Evolutionary conservation across 1,140 invertebrate species (phyloP).

Genomic region (Whitmania pigra): DNA sequence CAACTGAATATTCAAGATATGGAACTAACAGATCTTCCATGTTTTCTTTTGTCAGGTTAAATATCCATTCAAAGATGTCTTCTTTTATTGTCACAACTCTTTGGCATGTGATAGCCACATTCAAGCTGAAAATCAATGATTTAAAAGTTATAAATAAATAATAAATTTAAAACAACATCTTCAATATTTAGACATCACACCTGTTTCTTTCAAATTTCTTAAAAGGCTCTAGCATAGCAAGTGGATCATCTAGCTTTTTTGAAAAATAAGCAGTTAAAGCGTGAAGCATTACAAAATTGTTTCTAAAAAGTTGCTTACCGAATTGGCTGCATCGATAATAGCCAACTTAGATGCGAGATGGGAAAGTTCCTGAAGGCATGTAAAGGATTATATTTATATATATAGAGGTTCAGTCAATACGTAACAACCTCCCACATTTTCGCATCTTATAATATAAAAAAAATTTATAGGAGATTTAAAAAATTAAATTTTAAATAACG

Average conservation of each 20-base stretch:
- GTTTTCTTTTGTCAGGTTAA: constrained; percentile 53
- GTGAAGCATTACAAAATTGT: neutral
- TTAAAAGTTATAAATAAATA: no score
- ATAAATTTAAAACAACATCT: no score
- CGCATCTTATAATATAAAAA: no score
- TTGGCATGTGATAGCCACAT: constrained; percentile 41
- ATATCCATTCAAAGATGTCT: constrained; percentile 48
- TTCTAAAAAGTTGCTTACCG: constrained; percentile 26
- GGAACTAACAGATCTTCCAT: constrained; percentile 51
- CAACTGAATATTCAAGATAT: neutral
- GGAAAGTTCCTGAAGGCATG: constrained; percentile 30
- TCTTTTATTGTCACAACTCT: constrained; percentile 40
- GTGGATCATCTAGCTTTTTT: constrained; percentile 32
- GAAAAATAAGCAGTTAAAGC: constrained; percentile 5
- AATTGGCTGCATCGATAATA: constrained; percentile 36
- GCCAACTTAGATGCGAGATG: constrained; percentile 28
- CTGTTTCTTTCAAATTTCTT: constrained; percentile 38
- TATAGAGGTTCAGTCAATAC: no score
- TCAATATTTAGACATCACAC: constrained; percentile 24
- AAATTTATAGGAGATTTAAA: neutral
- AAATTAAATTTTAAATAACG: neutral
- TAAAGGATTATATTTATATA: neutral
- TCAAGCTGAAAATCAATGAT: constrained; percentile 18
- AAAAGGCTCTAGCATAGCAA: constrained; percentile 31
- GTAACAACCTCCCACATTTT: no score